Evolutionary conservation across 1,140 invertebrate genomes (phyloP), one percentile per base, ranked within the genome.

Genomic region (Nephotettix cincticeps): DNA sequence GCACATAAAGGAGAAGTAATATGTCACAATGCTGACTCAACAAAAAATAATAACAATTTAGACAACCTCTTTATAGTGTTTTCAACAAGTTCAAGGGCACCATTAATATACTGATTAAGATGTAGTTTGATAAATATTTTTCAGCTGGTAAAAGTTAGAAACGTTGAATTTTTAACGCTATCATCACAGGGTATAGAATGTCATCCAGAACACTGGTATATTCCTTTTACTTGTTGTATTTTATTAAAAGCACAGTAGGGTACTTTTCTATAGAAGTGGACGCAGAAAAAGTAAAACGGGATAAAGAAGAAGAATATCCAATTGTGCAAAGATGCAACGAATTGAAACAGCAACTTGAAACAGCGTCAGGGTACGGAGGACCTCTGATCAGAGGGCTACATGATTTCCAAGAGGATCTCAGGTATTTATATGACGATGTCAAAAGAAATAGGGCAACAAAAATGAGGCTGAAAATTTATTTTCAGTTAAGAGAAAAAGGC

Each of bases 381-480:
- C 47, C 47, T 51, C 47, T 51, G 14, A 51, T 51, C 21, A 6
- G 47, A 51, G 47, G 47, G n/a, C 4, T 51, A n/a, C 21, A 19
- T n/a, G 47, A 51, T n/a, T 51, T 51, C 21, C 47, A 51, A 17
- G 47, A 51, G 47, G 47, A 51, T n/a, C 19, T 51, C 6, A 51
- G 47, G 21, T 51, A 51, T 21, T 21, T 51, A n/a, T 51, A 51
- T n/a, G 47, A 51, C 19, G 47, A 51, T n/a, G 47, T 51, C 19
- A 51, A 21, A n/a, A 51, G 47, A 51, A 51, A 51, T n/a, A 51
- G 47, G 19, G 47, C 47, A n/a, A 17, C 47, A 4, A 51, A 51
- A 51, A 51, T 51, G 47, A 51, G 47, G 47, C 21, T 51, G 47
- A 51, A 51, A n/a, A 51, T 51, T 19, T 51, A 51, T 51, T 51